These are phyloP conservation scores for Hippocampus abdominalis DNA, from an alignment of 2,113 vertebrate species.

Conservation along the genomic window DNA sequence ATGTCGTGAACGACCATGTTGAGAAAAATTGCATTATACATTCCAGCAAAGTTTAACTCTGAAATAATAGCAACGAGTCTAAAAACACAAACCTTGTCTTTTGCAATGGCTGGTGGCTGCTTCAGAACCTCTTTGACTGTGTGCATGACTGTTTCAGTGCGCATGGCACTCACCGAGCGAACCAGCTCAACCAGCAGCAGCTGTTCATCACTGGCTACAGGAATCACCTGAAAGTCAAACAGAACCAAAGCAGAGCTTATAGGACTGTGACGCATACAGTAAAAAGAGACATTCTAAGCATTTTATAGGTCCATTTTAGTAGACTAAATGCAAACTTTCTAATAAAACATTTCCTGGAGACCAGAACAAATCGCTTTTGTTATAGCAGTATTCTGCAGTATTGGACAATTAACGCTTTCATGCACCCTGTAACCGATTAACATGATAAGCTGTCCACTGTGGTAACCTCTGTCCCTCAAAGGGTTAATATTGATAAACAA, in stretches of 20 bases:
- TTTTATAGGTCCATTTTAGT: not conserved
- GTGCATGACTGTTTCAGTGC: conserved; percentile 95
- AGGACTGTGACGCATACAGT: not conserved
- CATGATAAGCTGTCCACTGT: too few species aligned
- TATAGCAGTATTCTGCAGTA: not conserved
- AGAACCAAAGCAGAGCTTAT: not conserved
- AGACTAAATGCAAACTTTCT: too few species aligned
- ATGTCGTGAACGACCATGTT: not conserved
- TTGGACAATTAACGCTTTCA: too few species aligned
- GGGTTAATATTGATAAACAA: too few species aligned
- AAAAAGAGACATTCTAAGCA: not conserved
- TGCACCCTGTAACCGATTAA: too few species aligned
- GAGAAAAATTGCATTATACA: not conserved
- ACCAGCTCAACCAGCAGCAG: conserved; percentile 93
- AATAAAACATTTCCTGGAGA: too few species aligned
- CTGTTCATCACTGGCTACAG: conserved; percentile 90
- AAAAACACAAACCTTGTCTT: conserved; percentile 82
- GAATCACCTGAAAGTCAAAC: conserved; percentile 82
- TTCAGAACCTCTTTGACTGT: conserved; percentile 98
- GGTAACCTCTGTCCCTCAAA: too few species aligned
- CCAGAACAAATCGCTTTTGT: not conserved
- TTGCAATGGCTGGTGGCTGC: conserved; percentile 94
- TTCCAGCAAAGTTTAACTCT: not conserved
- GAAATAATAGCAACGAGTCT: not conserved
- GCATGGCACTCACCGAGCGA: conserved; percentile 95